phyloP scores from a whole-genome alignment of 2,113 vertebrate species.

The Genyomyrus donnyi region DNA sequence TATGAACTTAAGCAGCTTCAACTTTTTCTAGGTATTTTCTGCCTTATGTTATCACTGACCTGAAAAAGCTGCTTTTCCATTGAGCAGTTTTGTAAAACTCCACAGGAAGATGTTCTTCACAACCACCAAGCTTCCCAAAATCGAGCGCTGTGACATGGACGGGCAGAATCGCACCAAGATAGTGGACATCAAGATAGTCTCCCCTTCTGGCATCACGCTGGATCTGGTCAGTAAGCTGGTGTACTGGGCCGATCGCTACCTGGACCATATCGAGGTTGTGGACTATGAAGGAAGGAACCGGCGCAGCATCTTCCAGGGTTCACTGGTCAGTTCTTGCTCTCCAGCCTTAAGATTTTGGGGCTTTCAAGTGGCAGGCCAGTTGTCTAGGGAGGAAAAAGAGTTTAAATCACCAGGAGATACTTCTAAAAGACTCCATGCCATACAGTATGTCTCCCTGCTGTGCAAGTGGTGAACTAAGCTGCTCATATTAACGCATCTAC shows the following conservation, averaged over 20 bases:
- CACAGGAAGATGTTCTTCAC: constrained; percentile 93
- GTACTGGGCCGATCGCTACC: constrained; percentile 92
- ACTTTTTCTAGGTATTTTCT: neutral
- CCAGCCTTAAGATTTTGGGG: neutral
- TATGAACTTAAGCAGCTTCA: neutral
- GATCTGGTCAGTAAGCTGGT: constrained; percentile 88
- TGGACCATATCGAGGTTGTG: constrained; percentile 95
- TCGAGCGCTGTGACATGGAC: constrained; percentile 94
- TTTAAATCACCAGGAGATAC: constrained; percentile 40
- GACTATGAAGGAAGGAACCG: constrained; percentile 94
- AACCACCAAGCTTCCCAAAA: constrained; percentile 86
- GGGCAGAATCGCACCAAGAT: constrained; percentile 95
- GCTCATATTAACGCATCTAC: neutral
- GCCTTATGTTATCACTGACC: neutral
- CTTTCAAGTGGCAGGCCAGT: constrained; percentile 11
- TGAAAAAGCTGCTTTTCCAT: neutral
- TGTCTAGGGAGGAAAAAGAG: constrained; percentile 40
- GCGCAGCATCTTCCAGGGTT: constrained; percentile 91
- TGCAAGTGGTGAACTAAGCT: neutral
- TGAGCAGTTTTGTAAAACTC: neutral
- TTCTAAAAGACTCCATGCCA: neutral
- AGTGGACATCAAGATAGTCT: constrained; percentile 93
- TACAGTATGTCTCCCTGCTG: neutral
- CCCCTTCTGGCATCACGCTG: constrained; percentile 87
- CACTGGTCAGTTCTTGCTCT: constrained; percentile 69